phyloP scores from a whole-genome alignment of 2,113 vertebrate genomes.

The Centrocercus urophasianus region DNA sequence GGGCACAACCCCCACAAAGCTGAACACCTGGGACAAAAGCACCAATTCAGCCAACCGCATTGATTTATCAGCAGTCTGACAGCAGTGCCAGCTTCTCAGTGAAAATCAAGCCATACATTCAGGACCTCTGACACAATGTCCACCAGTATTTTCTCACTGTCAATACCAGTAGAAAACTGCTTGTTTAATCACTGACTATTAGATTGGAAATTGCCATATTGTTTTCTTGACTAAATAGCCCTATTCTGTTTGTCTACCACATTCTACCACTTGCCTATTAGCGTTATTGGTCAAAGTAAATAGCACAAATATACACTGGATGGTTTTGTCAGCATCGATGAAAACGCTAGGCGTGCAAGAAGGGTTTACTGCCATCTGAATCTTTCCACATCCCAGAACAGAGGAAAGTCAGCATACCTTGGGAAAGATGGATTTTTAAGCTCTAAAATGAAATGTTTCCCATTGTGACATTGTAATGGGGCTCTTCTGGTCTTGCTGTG shows the following conservation, averaged over 20 bases:
- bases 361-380: neutral
- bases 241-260: neutral
- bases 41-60: slow-evolving; percentile 89
- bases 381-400: neutral
- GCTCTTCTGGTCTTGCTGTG: neutral
- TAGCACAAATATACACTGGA: slow-evolving; percentile 61
- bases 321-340: slow-evolving; percentile 32
- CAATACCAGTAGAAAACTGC: neutral
- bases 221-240: neutral
- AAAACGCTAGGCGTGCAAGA: neutral
- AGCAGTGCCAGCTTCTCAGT: neutral
- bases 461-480: neutral
- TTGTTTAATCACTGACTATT: slow-evolving; percentile 6
- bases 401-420: neutral
- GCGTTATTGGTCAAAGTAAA: neutral
- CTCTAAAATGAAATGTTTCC: slow-evolving; percentile 35
- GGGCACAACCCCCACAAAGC: slow-evolving; percentile 84
- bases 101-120: neutral
- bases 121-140: neutral
- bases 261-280: neutral
- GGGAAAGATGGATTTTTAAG: neutral
- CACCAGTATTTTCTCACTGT: slow-evolving; percentile 8
- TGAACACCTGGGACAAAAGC: slow-evolving; percentile 94
- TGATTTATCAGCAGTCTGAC: slow-evolving; percentile 91
- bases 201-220: neutral